These are phyloP conservation scores for Melinopterus prodromus DNA, from an alignment of 2,888 invertebrate genomes.

Conservation along the genomic window DNA sequence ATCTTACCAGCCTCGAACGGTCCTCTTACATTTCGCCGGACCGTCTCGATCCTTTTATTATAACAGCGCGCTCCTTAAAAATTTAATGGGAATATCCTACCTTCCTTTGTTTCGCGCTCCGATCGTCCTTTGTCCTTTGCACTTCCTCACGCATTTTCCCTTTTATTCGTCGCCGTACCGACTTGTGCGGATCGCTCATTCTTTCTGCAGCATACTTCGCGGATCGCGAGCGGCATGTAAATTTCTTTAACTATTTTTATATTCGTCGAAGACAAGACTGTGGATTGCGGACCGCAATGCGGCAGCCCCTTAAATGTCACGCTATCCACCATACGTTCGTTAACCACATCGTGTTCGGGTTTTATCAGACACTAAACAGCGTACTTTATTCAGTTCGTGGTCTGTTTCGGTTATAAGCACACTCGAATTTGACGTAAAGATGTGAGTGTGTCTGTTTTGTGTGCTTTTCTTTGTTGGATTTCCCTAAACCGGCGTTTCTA, in stretches of 20 bases:
- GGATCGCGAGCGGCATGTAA: background rate
- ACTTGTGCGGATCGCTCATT: background rate
- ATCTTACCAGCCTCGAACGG: background rate
- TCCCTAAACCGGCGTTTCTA: too few relatives aligned
- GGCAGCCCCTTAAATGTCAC: conserved; percentile 27
- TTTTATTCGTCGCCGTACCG: background rate
- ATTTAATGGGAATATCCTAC: background rate
- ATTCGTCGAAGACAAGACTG: conserved; percentile 18
- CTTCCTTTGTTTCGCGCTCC: background rate
- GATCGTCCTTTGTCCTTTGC: background rate
- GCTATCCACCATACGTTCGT: conserved; percentile 10
- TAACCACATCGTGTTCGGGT: background rate
- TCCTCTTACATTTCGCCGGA: background rate
- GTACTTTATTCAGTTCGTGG: too few relatives aligned
- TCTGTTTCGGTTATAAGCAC: too few relatives aligned
- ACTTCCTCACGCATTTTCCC: background rate
- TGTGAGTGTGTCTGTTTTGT: too few relatives aligned
- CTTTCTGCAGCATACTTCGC: background rate
- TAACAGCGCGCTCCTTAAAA: background rate
- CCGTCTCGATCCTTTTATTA: background rate
- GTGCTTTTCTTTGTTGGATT: too few relatives aligned
- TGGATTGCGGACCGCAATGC: conserved; percentile 21
- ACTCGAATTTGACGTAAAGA: too few relatives aligned
- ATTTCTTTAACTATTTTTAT: conserved; percentile 23
- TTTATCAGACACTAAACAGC: too few relatives aligned